Percentiles rank a stretch among this genome's conserved stretches.
Conservation (phyloP, 2,797 vertebrate genomes). For the Artibeus lituratus region DNA sequence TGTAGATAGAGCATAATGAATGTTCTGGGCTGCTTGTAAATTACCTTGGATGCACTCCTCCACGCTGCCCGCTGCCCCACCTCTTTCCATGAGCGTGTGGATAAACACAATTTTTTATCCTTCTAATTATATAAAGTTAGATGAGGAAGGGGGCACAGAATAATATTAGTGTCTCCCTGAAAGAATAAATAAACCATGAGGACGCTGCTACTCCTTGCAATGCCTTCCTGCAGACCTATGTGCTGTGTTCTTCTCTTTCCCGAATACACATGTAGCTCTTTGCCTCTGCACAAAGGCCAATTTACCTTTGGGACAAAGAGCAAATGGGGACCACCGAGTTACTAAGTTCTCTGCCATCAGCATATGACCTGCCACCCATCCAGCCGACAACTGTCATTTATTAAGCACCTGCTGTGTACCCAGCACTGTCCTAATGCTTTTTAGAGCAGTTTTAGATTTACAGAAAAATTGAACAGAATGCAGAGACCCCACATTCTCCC, state of each 20-base stretch:
- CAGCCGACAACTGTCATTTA: not conserved
- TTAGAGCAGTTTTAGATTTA: not conserved
- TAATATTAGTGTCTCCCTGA: conserved; percentile 68
- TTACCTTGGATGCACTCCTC: conserved; percentile 74
- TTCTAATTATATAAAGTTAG: conserved; percentile 76
- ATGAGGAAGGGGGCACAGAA: conserved; percentile 65
- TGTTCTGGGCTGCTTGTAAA: conserved; percentile 72
- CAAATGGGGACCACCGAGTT: not conserved
- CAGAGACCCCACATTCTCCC: not conserved
- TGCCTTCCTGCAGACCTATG: not conserved
- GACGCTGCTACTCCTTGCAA: not conserved
- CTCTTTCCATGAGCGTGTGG: conserved; percentile 63
- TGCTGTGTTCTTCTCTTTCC: conserved; percentile 28
- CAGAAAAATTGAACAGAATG: not conserved
- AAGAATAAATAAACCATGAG: conserved; percentile 74
- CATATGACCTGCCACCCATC: not conserved
- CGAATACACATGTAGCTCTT: not conserved
- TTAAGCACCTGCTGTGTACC: not conserved
- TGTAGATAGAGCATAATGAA: conserved; percentile 75
- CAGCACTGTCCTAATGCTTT: not conserved
- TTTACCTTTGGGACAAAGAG: not conserved
- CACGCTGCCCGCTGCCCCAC: conserved; percentile 60
- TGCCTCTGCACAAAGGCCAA: not conserved
- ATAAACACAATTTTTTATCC: conserved; percentile 75
- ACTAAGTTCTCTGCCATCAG: not conserved